Evolutionary conservation across 1,140 invertebrate genomes (phyloP).

Genomic region (Drosophila pallidifrons): DNA sequence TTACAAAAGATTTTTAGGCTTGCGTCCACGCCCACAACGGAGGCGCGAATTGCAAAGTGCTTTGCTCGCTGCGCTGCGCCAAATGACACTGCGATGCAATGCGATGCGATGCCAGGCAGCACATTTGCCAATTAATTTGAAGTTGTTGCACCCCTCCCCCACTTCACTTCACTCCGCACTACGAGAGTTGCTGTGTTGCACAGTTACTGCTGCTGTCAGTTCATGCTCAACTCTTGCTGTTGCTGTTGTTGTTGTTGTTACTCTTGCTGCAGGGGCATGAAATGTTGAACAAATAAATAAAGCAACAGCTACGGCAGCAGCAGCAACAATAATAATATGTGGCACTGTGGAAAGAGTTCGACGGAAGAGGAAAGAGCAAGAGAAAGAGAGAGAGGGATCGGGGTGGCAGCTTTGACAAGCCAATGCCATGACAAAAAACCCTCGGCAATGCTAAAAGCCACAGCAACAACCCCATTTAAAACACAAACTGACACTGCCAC

Average conservation of each 20-base stretch:
- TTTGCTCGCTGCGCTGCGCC: constrained; percentile 4
- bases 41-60: constrained; percentile 18
- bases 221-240: background rate
- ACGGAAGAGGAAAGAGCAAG: no score
- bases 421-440: constrained; percentile 52
- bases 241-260: constrained; percentile 15
- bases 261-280: constrained; percentile 28
- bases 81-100: constrained; percentile 63
- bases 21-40: constrained; percentile 51
- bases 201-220: constrained; percentile 5
- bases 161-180: constrained; percentile 1
- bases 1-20: constrained; percentile 36
- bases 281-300: constrained; percentile 64
- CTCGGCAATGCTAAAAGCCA: constrained; percentile 1
- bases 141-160: constrained; percentile 38
- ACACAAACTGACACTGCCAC: background rate
- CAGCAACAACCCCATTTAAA: constrained; percentile 7
- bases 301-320: constrained; percentile 11
- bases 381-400: background rate
- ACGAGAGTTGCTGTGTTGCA: background rate
- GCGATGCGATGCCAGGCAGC: constrained; percentile 35
- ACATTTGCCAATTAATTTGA: constrained; percentile 71
- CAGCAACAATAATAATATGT: constrained; percentile 19
- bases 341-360: background rate
- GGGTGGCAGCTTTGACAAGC: constrained; percentile 56